Conservation (phyloP, 2,888 invertebrate genomes). For the Neelides folsomi region DNA sequence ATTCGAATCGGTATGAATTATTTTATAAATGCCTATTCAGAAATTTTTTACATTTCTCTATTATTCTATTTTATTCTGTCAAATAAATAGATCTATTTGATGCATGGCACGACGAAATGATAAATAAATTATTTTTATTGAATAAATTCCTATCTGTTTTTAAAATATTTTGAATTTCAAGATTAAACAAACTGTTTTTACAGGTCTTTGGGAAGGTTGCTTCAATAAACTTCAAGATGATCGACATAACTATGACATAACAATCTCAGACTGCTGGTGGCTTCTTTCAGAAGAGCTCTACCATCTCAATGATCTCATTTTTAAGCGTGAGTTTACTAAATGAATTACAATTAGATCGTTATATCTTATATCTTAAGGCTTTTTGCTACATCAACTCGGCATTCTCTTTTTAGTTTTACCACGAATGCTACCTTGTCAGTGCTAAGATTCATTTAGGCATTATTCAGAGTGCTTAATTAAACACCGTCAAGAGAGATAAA, state of each 20-base stretch:
- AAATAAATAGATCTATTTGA: no score
- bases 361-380: no score
- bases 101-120: neutral
- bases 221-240: slow-evolving; percentile 77
- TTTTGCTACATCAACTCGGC: no score
- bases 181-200: slow-evolving; percentile 23
- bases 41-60: no score
- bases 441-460: no score
- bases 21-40: no score
- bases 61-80: no score
- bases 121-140: neutral
- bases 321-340: slow-evolving; percentile 50
- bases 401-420: no score
- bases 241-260: slow-evolving; percentile 61
- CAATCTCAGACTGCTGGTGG: slow-evolving; percentile 86
- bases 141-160: neutral
- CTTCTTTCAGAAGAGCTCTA: slow-evolving; percentile 94
- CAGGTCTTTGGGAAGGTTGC: slow-evolving; percentile 91
- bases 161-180: neutral
- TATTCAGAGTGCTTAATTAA: no score
- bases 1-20: slow-evolving; percentile 55
- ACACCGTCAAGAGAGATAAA: no score
- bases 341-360: no score
- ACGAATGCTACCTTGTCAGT: no score
- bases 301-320: slow-evolving; percentile 75